These are phyloP conservation scores for Bradysia coprophila DNA, from an alignment of 1,140 invertebrate species.

Conservation along the genomic window DNA sequence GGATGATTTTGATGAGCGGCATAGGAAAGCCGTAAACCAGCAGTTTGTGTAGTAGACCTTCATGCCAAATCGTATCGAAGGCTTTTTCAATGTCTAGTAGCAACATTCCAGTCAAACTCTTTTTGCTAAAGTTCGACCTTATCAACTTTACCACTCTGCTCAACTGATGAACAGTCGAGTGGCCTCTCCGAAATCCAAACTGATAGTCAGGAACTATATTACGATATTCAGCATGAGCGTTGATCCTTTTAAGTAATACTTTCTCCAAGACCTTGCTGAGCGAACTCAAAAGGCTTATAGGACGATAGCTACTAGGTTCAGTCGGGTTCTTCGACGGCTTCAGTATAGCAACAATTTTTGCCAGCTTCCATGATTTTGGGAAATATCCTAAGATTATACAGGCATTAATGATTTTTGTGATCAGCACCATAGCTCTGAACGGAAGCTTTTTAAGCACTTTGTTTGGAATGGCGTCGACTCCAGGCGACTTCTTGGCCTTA, in stretches of 20 bases:
- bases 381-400: constrained; percentile 6
- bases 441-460: too few species aligned
- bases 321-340: constrained; percentile 15
- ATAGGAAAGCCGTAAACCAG: too few species aligned
- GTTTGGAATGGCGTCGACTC: too few species aligned
- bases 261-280: constrained; percentile 17
- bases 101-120: constrained; percentile 11
- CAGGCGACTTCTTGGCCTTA: too few species aligned
- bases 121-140: constrained; percentile 8
- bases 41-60: constrained; percentile 13
- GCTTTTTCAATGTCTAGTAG: constrained; percentile 18
- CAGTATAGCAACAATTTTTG: constrained; percentile 15
- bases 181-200: constrained; percentile 15
- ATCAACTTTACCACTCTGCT: constrained; percentile 9
- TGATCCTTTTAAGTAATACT: constrained; percentile 12
- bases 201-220: constrained; percentile 13
- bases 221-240: constrained; percentile 5
- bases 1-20: too few species aligned
- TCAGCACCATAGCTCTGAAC: too few species aligned
- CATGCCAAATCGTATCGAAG: constrained; percentile 17
- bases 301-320: constrained; percentile 12
- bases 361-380: constrained; percentile 16
- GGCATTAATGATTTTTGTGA: background rate
- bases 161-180: constrained; percentile 13
- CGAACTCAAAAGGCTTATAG: constrained; percentile 15